Conservation (phyloP, 2,888 invertebrate genomes). For the Dione juno region DNA sequence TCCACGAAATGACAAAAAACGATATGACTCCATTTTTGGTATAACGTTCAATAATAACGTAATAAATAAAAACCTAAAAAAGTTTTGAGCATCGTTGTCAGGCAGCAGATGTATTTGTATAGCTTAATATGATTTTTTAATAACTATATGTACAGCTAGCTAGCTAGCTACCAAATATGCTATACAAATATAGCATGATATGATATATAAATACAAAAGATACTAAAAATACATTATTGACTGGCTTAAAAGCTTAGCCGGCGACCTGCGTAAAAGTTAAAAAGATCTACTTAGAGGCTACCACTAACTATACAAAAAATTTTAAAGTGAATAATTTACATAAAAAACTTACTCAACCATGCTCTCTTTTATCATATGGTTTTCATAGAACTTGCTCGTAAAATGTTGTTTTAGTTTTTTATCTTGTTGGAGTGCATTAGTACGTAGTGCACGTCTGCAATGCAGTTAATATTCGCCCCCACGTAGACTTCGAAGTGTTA, state of each 20-base stretch:
- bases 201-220: neutral
- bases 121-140: too few species aligned
- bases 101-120: too few species aligned
- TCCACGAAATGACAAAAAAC: conserved; percentile 41
- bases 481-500: conserved; percentile 20
- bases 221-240: neutral
- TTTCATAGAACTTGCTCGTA: conserved; percentile 25
- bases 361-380: conserved; percentile 25
- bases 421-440: conserved; percentile 28
- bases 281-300: neutral
- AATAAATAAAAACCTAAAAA: conserved; percentile 15
- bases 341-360: conserved; percentile 24
- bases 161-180: too few species aligned
- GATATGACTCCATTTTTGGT: conserved; percentile 31
- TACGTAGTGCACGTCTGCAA: conserved; percentile 39
- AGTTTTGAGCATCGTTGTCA: neutral
- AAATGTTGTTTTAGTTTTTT: conserved; percentile 31
- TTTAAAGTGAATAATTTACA: conserved; percentile 25
- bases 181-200: neutral
- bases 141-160: too few species aligned
- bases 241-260: neutral
- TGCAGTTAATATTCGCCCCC: conserved; percentile 35
- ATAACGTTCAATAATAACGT: conserved; percentile 30
- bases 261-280: neutral
- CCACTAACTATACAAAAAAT: conserved; percentile 20